A percentile compares a stretch with the other conserved stretches of the same genome.
These are phyloP conservation scores for Cosmorhoe ocellata DNA, from an alignment of 2,888 invertebrate genomes.

Conservation along the genomic window DNA sequence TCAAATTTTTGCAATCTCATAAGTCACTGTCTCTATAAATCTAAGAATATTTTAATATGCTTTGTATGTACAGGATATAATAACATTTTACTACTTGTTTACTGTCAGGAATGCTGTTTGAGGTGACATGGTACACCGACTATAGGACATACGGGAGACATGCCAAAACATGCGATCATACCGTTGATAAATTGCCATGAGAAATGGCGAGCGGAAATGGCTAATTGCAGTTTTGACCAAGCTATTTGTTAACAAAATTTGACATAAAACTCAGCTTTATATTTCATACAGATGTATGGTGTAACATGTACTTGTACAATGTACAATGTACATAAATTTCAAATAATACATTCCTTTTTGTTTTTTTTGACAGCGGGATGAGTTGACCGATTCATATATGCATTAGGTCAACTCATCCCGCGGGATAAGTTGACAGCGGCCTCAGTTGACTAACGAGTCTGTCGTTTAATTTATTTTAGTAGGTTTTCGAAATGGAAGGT, in stretches of 20 bases:
- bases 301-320: too few species aligned
- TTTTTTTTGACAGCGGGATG: too few species aligned
- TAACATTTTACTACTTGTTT: constrained; percentile 22
- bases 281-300: too few species aligned
- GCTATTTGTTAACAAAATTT: constrained; percentile 1
- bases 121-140: neutral
- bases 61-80: constrained; percentile 15
- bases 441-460: too few species aligned
- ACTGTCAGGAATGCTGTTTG: constrained; percentile 15
- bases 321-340: too few species aligned
- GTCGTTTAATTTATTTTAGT: too few species aligned
- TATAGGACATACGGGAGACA: constrained; percentile 8
- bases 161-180: constrained; percentile 16
- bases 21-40: constrained; percentile 14
- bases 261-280: neutral
- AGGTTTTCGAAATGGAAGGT: too few species aligned
- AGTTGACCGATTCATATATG: too few species aligned
- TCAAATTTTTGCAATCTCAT: constrained; percentile 4
- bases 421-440: too few species aligned
- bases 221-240: constrained; percentile 10
- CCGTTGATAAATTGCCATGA: constrained; percentile 5
- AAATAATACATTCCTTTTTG: too few species aligned
- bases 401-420: too few species aligned
- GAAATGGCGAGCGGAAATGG: constrained; percentile 10
- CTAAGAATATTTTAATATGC: constrained; percentile 6